Evolutionary conservation across 2,797 vertebrate species (phyloP).

Genomic region (Hydrophis major): DNA sequence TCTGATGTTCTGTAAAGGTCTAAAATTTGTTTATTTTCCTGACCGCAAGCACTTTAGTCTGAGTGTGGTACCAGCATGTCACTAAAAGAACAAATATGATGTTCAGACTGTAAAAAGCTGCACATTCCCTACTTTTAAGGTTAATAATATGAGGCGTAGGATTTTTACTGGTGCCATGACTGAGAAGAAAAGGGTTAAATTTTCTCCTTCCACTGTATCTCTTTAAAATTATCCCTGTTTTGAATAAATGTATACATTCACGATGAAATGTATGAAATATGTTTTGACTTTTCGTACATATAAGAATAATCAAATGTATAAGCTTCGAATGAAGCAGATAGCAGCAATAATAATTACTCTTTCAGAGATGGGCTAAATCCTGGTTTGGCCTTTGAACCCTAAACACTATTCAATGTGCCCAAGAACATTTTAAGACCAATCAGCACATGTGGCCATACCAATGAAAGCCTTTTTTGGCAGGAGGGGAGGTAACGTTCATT

Average conservation of each 20-base stretch:
- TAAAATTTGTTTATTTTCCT: neutral
- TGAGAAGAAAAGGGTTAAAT: neutral
- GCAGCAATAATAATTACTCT: neutral
- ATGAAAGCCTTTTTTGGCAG: neutral
- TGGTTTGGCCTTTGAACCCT: neutral
- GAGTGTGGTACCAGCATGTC: neutral
- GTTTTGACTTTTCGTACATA: neutral
- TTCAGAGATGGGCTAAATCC: neutral
- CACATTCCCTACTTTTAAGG: neutral
- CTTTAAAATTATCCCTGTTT: neutral
- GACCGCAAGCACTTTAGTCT: neutral
- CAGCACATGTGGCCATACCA: neutral
- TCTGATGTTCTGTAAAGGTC: neutral
- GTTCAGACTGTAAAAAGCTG: neutral
- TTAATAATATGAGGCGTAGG: neutral
- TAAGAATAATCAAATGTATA: neutral
- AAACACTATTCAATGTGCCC: neutral
- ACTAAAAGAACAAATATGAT: neutral
- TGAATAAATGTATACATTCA: neutral
- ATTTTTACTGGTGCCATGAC: neutral
- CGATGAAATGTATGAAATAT: neutral
- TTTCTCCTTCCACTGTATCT: neutral
- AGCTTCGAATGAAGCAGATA: neutral
- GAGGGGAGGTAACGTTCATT: slow-evolving; percentile 8
- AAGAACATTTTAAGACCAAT: neutral